phyloP scores from a whole-genome alignment of 2,113 vertebrate species.

The Morone chrysops region DNA sequence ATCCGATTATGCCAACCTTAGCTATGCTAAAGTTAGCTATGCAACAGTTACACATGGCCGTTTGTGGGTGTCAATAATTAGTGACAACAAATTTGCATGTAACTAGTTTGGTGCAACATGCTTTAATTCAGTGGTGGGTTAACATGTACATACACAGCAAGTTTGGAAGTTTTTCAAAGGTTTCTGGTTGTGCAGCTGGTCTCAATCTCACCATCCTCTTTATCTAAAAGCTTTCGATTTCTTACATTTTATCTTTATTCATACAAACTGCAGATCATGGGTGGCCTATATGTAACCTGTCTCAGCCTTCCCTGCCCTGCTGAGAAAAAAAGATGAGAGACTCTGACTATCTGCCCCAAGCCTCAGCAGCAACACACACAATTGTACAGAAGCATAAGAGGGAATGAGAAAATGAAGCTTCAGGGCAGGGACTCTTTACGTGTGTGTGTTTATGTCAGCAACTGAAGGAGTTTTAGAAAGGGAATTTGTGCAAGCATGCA shows the following conservation, averaged over 20 bases:
- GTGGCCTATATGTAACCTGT: neutral
- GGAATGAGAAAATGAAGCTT: slow-evolving; percentile 60
- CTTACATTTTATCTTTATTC: neutral
- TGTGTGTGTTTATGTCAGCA: slow-evolving; percentile 39
- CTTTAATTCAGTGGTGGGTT: neutral
- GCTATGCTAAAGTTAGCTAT: neutral
- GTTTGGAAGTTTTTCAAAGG: no score
- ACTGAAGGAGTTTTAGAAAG: slow-evolving; percentile 24
- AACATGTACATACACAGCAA: neutral
- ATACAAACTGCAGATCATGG: slow-evolving; percentile 8
- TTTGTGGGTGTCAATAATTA: neutral
- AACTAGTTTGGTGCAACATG: neutral
- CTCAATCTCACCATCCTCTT: neutral
- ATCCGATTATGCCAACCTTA: neutral
- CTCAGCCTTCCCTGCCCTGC: neutral
- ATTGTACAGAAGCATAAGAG: slow-evolving; percentile 53
- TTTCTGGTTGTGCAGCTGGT: neutral
- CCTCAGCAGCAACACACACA: slow-evolving; percentile 26
- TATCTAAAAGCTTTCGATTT: slow-evolving; percentile 5
- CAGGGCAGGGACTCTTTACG: slow-evolving; percentile 40
- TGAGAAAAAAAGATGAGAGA: slow-evolving; percentile 16
- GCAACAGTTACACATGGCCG: neutral
- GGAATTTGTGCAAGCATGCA: slow-evolving; percentile 28
- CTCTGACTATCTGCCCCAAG: slow-evolving; percentile 22
- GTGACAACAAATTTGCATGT: neutral